These are phyloP conservation scores for Hydropsyche tenuis DNA, from an alignment of 1,140 invertebrate species.

Conservation along the genomic window DNA sequence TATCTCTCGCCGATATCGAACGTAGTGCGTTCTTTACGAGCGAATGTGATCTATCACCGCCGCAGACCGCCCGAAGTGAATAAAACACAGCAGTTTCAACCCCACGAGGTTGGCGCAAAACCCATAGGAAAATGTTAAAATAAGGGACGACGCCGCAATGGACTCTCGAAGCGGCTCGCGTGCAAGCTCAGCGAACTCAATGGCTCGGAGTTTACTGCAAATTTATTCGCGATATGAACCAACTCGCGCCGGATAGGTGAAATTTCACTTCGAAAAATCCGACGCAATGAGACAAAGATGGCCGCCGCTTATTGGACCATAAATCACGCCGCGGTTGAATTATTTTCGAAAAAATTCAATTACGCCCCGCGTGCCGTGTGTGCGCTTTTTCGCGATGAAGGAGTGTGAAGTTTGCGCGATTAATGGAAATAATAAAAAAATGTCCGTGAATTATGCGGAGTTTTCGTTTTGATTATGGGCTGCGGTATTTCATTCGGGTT, in stretches of 20 bases:
- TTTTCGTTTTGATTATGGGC: no score
- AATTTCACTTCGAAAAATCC: background rate
- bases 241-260: background rate
- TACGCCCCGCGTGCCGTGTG: background rate
- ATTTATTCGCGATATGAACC: constrained; percentile 49
- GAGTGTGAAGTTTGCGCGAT: background rate
- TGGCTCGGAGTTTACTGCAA: constrained; percentile 49
- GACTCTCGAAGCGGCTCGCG: constrained; percentile 23
- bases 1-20: no score
- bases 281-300: background rate
- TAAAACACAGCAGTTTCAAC: constrained; percentile 14
- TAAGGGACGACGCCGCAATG: constrained; percentile 11
- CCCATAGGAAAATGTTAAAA: constrained; percentile 3
- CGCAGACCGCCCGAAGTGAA: background rate
- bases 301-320: constrained; percentile 1
- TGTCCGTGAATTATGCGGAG: no score
- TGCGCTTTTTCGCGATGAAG: background rate
- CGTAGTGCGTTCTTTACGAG: background rate
- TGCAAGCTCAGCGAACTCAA: constrained; percentile 49
- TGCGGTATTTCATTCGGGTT: no score
- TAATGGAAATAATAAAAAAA: no score
- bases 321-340: background rate
- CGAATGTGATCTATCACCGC: background rate
- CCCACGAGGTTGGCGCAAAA: background rate
- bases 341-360: background rate